A percentile compares a stretch with the other conserved stretches of the same genome.
phyloP scores from a whole-genome alignment of 1,140 invertebrate species.

The Gryon sp. region DNA sequence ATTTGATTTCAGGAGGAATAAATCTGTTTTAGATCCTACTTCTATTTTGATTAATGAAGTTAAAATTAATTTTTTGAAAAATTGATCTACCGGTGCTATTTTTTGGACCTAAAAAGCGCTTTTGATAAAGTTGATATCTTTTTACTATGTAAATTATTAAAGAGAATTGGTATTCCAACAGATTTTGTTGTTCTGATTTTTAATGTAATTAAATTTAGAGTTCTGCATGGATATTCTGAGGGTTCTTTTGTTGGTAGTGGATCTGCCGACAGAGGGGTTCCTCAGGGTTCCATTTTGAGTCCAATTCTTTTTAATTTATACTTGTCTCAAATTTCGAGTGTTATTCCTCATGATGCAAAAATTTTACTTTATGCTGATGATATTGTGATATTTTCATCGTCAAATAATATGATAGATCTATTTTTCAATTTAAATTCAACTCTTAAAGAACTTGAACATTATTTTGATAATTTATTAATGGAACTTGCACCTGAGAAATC shows the following conservation, averaged over 20 bases:
- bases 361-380: constrained; percentile 10
- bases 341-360: neutral
- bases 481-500: neutral
- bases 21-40: neutral
- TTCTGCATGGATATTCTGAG: neutral
- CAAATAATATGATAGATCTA: neutral
- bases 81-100: neutral
- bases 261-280: neutral
- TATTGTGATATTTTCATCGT: constrained; percentile 3
- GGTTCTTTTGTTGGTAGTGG: neutral
- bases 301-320: constrained; percentile 13
- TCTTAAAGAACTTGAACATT: neutral
- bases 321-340: neutral
- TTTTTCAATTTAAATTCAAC: neutral
- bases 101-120: constrained; percentile 7
- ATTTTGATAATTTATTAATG: neutral
- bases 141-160: constrained; percentile 9
- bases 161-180: neutral
- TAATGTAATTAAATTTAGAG: neutral
- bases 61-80: neutral
- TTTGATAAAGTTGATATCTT: constrained; percentile 23
- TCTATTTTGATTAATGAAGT: neutral
- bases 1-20: constrained; percentile 3
- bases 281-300: constrained; percentile 2
- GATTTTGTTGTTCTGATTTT: constrained; percentile 3